Base-by-base conservation (phyloP, 1,140 invertebrate genomes). In the Rhagoletis zephyria region DNA sequence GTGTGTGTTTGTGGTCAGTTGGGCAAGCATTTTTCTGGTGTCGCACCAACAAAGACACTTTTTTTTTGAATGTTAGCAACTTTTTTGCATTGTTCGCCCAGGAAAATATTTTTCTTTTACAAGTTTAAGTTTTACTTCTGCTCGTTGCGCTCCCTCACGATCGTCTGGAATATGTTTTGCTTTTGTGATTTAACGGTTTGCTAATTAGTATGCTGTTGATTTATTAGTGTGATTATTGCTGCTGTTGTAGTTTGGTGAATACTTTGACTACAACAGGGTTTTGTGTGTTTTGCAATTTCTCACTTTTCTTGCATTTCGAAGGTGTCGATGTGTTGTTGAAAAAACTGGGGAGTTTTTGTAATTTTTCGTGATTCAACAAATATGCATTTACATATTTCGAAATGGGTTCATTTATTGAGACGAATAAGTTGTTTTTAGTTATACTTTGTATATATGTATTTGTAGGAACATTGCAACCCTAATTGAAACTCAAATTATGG, bases 261-360 rank as follows among this genome's bases (percentile, higher is more conserved):
- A n/a, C 45, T 74, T 74, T 45, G 14, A 4, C 42, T 74, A 12
- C 42, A 4, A 19, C 6, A 74, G 45, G 0, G 67, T 6, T 74
- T 74, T 48, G 40, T 74, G 14, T 74, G 12, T 48, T 48, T 45
- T 12, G 67, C 67, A 74, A 74, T 74, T 74, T 74, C 67, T 74
- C 67, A 74, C 67, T 74, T 74, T 42, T 74, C 67, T 45, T 48
- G 12, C 67, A 48, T 74, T 45, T 74, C 42, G 67, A 74, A 74
- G 67, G 67, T 74, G 67, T 74, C 45, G 67, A 74, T 74, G 14
- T 16, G n/a, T 48, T 74, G 67, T 16, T 74, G 42, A 42, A 30
- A 2, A 40, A 40, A 40, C 67, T 45, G 67, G 42, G n/a, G 67
- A 42, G 9, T 45, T 48, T 12, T 2, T 74, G 12, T 4, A 40